These are phyloP conservation scores for Lysandra coridon DNA, from an alignment of 2,888 invertebrate species.

Conservation along the genomic window DNA sequence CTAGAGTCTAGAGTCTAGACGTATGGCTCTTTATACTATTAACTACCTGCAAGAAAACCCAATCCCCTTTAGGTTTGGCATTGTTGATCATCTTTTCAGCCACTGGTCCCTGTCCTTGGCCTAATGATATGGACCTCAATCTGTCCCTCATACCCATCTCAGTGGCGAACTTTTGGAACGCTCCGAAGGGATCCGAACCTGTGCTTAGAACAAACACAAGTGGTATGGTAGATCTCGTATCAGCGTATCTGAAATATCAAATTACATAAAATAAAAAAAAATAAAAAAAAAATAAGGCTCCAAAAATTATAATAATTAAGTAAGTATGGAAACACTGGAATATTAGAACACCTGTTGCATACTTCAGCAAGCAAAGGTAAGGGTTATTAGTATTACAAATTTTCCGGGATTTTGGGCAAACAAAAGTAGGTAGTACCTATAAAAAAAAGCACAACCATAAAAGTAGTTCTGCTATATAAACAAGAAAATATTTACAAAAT, in stretches of 20 bases:
- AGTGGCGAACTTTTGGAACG: constrained; percentile 89
- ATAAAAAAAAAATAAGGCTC: not conserved
- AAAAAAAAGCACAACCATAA: no score
- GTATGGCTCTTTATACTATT: not conserved
- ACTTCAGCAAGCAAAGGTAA: not conserved
- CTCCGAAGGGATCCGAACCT: constrained; percentile 93
- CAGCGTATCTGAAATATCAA: constrained; percentile 80
- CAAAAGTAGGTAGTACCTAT: no score
- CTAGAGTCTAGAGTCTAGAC: not conserved
- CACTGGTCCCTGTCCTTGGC: constrained; percentile 93
- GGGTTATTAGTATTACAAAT: not conserved
- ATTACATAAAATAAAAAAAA: not conserved
- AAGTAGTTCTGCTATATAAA: no score
- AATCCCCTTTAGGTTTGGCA: constrained; percentile 87
- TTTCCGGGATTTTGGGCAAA: not conserved
- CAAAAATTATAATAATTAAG: not conserved
- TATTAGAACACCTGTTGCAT: not conserved
- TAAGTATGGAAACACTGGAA: not conserved
- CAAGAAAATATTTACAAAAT: no score
- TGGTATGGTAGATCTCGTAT: constrained; percentile 86
- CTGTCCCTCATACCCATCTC: constrained; percentile 86
- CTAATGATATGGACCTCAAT: constrained; percentile 91
- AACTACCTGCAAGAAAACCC: constrained; percentile 92
- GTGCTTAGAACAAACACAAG: constrained; percentile 92
- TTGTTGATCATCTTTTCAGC: constrained; percentile 89